Base-by-base conservation (phyloP, 2,888 invertebrate species). In the Tetanocera ferruginea region DNA sequence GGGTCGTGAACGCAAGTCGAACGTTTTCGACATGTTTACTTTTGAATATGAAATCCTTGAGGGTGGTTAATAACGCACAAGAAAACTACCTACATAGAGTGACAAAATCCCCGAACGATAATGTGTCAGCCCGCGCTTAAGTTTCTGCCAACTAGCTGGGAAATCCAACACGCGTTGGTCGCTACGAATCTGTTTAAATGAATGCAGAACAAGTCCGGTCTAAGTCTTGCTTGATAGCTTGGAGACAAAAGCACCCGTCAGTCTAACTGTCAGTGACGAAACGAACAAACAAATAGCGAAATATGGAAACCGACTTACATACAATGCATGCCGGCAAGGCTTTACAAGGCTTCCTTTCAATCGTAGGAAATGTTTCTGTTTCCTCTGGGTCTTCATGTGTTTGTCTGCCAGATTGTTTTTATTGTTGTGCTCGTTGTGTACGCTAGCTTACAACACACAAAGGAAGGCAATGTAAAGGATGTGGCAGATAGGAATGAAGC, bases 321-420 rank as follows among this genome's bases (percentile, higher is more conserved):
- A 51, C 51, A 69, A 69, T 69, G 51, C 43, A 69, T 69, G 51
- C 49, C 49, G 51, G 28, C 49, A 69, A 69, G 69, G 69, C 43
- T 69, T 51, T 51, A 51, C 51, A 49, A 49, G 37, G 23, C 69
- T 69, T 37, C 43, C 49, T 11, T 23, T 51, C 69, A 28, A 49
- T 19, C 23, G 17, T 49, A 69, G 69, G 69, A 69, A 51, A 69
- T 69, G 51, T 69, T 51, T 69, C 31, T 31, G 69, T 69, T 69
- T 69, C 69, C 69, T 14, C 25, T 25, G 23, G 51, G 17, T 51
- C 23, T 51, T 14, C 23, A 49, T 34, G 19, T 14, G 67, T 49
- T 28, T 67, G 67, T 49, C 43, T 49, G 49, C 19, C 25, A 17
- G 11, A 64, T 69, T 17, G 43, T 11, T 69, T 19, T 23, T 23